phyloP scores from a whole-genome alignment of 2,113 vertebrate genomes.

The Parus major region DNA sequence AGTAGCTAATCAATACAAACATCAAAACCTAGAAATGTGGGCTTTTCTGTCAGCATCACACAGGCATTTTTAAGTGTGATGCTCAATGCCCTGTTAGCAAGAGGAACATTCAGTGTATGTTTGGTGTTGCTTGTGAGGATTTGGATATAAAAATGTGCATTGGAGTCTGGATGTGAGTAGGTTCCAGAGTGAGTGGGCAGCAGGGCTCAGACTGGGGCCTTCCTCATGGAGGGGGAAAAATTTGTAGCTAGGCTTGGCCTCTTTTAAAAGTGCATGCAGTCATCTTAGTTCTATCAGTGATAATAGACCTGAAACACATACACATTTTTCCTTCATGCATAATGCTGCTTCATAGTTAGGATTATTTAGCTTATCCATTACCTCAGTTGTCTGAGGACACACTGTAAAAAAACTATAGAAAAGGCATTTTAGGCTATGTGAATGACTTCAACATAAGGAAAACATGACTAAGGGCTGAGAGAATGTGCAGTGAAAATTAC shows the following conservation, averaged over 20 bases:
- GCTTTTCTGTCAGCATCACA: neutral
- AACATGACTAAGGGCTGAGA: conserved; percentile 74
- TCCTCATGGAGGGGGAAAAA: neutral
- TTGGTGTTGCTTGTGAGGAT: neutral
- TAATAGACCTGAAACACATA: neutral
- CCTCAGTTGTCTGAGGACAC: conserved; percentile 54
- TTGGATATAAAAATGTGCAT: neutral
- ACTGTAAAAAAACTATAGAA: conserved; percentile 48
- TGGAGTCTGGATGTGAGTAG: neutral
- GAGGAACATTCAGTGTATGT: neutral
- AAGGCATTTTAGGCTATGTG: conserved; percentile 51
- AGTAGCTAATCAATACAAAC: neutral
- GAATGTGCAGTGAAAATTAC: conserved; percentile 57
- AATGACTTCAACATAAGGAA: conserved; percentile 70
- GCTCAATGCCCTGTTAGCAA: neutral
- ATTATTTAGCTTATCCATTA: conserved; percentile 64
- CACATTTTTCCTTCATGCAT: conserved; percentile 29
- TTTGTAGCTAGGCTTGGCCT: neutral
- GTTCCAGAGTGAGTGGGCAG: neutral
- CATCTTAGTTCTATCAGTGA: neutral
- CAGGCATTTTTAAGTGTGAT: neutral
- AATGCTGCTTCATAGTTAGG: conserved; percentile 46
- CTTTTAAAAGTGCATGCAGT: neutral
- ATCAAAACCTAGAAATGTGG: neutral
- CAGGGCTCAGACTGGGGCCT: neutral